Base-by-base conservation (phyloP, 2,113 vertebrate genomes). In the Setophaga petechia region DNA sequence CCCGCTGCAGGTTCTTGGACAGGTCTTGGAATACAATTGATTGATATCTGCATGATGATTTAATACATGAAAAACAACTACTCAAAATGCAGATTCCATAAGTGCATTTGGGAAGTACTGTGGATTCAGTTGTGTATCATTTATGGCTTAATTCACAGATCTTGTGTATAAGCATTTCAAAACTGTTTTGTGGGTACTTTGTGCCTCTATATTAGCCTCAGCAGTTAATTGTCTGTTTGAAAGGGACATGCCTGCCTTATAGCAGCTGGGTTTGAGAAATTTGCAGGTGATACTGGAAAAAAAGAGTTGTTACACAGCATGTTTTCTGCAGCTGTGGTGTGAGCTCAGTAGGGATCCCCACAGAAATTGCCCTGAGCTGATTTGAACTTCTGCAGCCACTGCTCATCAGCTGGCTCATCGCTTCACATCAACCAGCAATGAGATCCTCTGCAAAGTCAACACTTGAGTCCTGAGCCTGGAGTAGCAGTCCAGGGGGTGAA, bases 171-270 rank as follows among this genome's bases (percentile, higher is more conserved):
- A 69, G 14, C 73, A 52, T 72, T 46, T 46, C 46, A 62, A 80
- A 86, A 43, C 6, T 33, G 20, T 7, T 44, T 73, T 2, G 0
- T 71, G n/a, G 4, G 0, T 66, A 6, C 69, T 80, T 90, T 0
- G 0, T 46, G 25, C 84, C 14, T 2, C 35, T 74, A 9, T 5
- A 58, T 41, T 58, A 62, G 55, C 37, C 17, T 15, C n/a, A 78
- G 52, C 23, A 74, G n/a, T 65, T 62, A 49, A 55, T 23, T 78
- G 16, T 19, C 15, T 63, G 21, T 55, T 17, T 77, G 69, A 67
- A 84, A 62, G 47, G 3, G 12, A 27, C 0, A 0, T 74, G 52
- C 54, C 57, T 94, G 37, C 27, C 59, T 88, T 28, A 3, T 5
- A 43, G 31, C 46, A 73, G 55, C 59, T 86, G 44, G 10, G 4